Evolutionary conservation across 1,140 invertebrate species (phyloP).

Genomic region (Psilanteris sp.): DNA sequence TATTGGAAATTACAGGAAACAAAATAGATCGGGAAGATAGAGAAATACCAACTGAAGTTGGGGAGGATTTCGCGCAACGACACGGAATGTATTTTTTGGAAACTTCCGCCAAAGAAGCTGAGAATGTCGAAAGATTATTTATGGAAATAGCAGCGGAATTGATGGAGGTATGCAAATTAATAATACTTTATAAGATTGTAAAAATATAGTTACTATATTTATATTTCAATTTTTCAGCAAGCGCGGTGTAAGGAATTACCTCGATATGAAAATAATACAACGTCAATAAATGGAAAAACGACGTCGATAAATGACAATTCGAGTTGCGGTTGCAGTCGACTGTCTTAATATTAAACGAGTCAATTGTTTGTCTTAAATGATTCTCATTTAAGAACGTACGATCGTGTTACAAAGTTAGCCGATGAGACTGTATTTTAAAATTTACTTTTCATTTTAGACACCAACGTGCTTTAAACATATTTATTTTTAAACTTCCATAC

Average conservation of each 20-base stretch:
- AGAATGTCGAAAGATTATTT: conserved; percentile 98
- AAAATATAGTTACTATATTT: too few species aligned
- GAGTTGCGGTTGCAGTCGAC: conserved; percentile 82
- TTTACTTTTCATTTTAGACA: conserved; percentile 59
- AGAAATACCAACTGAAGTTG: conserved; percentile 95
- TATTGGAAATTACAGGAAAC: conserved; percentile 91
- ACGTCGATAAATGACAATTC: conserved; percentile 84
- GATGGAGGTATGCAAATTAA: conserved; percentile 91
- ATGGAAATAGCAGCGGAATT: conserved; percentile 96
- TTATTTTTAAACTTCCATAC: too few species aligned
- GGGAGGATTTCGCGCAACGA: conserved; percentile 96
- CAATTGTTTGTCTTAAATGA: conserved; percentile 34
- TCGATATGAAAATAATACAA: conserved; percentile 85
- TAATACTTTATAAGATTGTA: too few species aligned
- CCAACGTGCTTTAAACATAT: conserved; percentile 63
- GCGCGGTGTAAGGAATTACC: conserved; percentile 88
- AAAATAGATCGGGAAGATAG: conserved; percentile 97
- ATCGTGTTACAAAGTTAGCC: conserved; percentile 52
- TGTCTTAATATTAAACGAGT: conserved; percentile 70
- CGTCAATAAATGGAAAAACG: conserved; percentile 86
- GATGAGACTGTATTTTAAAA: conserved; percentile 54
- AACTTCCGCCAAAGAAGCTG: conserved; percentile 98
- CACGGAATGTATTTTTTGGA: conserved; percentile 99
- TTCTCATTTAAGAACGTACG: conserved; percentile 23
- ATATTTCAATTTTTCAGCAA: conserved; percentile 83